Percentiles rank a stretch among this genome's conserved stretches.
Conservation (phyloP, 2,797 vertebrate species). For the Sebastolobus alascanus region DNA sequence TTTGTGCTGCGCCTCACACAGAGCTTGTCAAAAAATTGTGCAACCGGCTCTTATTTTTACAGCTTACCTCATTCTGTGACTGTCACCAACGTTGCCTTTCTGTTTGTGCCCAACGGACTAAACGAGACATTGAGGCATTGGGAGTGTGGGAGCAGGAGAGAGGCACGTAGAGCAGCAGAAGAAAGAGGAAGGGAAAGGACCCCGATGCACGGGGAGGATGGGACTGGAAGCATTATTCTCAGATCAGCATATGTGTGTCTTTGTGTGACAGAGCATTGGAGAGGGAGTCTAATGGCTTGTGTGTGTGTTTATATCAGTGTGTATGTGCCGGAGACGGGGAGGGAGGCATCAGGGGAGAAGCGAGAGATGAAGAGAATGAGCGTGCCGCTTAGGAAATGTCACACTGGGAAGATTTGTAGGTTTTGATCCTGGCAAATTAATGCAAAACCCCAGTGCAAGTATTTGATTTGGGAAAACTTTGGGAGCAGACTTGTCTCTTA, state of each 20-base stretch:
- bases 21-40: conserved; percentile 81
- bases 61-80: conserved; percentile 81
- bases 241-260: conserved; percentile 81
- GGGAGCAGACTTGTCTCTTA: conserved; percentile 98
- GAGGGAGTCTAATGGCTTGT: conserved; percentile 73
- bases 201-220: conserved; percentile 77
- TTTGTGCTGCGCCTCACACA: conserved; percentile 77
- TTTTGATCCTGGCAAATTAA: conserved; percentile 99
- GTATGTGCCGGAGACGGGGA: conserved; percentile 58
- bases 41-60: conserved; percentile 74
- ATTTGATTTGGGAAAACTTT: conserved; percentile 99
- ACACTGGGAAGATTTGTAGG: conserved; percentile 99
- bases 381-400: conserved; percentile 94
- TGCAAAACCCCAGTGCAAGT: conserved; percentile 99
- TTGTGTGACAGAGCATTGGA: conserved; percentile 80
- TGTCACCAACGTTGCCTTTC: conserved; percentile 75
- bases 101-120: conserved; percentile 79
- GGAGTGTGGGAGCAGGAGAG: conserved; percentile 73
- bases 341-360: conserved; percentile 83
- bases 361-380: conserved; percentile 86
- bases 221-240: conserved; percentile 81
- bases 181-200: conserved; percentile 73
- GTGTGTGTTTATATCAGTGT: conserved; percentile 58
- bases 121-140: conserved; percentile 77
- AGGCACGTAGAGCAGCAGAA: conserved; percentile 66